Percentiles rank a stretch among this genome's conserved stretches.
Evolutionary conservation across 2,888 invertebrate genomes (phyloP).

Genomic region (Drosophila melanosoma): DNA sequence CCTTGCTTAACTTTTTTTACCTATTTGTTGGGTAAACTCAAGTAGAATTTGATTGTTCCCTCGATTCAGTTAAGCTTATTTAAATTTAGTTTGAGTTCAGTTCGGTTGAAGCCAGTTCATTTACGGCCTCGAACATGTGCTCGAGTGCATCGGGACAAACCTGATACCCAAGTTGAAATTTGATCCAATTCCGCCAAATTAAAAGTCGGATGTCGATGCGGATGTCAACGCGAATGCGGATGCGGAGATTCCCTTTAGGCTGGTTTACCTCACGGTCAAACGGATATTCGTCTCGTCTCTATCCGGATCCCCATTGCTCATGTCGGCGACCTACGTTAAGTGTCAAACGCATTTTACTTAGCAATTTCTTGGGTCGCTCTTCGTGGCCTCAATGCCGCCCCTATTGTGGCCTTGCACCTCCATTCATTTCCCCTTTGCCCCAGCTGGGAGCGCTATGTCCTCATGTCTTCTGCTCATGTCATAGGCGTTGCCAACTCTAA

Average conservation of each 20-base stretch:
- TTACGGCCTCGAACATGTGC: slow-evolving; percentile 48
- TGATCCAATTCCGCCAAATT: slow-evolving; percentile 4
- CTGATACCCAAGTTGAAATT: slow-evolving; percentile 18
- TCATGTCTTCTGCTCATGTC: slow-evolving; percentile 67
- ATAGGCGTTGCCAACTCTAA: slow-evolving; percentile 82
- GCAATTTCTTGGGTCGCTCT: slow-evolving; percentile 76
- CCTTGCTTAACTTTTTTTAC: not conserved
- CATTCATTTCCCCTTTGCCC: not conserved
- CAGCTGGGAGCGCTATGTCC: slow-evolving; percentile 43
- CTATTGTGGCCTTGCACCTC: slow-evolving; percentile 19
- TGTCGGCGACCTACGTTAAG: slow-evolving; percentile 74
- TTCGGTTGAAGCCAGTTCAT: slow-evolving; percentile 18
- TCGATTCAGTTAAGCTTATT: slow-evolving; percentile 29
- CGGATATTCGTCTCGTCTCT: slow-evolving; percentile 22
- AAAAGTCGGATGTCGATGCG: not conserved
- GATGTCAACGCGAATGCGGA: slow-evolving; percentile 2
- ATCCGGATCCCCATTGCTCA: slow-evolving; percentile 10
- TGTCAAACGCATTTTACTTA: slow-evolving; percentile 76
- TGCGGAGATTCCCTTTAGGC: slow-evolving; percentile 6
- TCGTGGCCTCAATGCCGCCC: slow-evolving; percentile 34
- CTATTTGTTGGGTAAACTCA: not conserved
- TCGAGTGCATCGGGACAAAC: slow-evolving; percentile 44
- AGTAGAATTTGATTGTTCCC: slow-evolving; percentile 7
- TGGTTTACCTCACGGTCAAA: slow-evolving; percentile 50
- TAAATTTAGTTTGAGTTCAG: slow-evolving; percentile 12